These are phyloP conservation scores for Eulemur rubriventer DNA, from an alignment of 2,797 vertebrate genomes.

Conservation along the genomic window DNA sequence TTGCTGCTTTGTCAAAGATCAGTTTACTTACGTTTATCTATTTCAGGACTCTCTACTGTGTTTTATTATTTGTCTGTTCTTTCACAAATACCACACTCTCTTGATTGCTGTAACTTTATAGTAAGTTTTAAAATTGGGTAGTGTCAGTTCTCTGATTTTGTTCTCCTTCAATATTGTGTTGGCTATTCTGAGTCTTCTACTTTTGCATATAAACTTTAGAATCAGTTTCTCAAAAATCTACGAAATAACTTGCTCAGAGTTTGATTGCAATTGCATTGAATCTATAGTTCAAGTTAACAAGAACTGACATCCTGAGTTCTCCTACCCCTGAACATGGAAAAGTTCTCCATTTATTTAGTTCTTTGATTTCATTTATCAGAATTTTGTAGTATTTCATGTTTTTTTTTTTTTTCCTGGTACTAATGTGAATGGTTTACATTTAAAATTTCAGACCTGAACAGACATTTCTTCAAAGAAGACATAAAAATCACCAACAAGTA, in stretches of 20 bases:
- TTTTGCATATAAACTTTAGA: background rate
- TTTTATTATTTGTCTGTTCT: background rate
- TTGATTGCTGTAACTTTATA: background rate
- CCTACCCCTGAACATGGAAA: background rate
- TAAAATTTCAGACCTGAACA: background rate
- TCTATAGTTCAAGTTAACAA: background rate
- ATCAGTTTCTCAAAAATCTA: background rate
- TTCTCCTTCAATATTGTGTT: background rate
- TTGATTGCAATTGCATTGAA: background rate
- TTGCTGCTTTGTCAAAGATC: background rate
- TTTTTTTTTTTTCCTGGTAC: background rate
- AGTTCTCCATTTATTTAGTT: background rate
- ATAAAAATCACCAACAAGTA: background rate
- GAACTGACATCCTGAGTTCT: background rate
- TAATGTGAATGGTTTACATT: background rate
- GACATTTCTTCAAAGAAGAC: background rate
- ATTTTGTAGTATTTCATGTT: background rate
- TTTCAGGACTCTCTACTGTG: background rate
- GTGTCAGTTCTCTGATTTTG: background rate
- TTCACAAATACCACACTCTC: background rate
- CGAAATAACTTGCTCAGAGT: background rate
- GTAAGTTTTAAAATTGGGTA: background rate
- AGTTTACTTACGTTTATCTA: background rate
- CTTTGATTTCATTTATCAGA: background rate
- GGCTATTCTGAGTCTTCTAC: background rate